Percentiles rank a stretch among this genome's conserved stretches.
Conservation (phyloP, 2,888 invertebrate genomes). For the Patella ulyssiponensis region DNA sequence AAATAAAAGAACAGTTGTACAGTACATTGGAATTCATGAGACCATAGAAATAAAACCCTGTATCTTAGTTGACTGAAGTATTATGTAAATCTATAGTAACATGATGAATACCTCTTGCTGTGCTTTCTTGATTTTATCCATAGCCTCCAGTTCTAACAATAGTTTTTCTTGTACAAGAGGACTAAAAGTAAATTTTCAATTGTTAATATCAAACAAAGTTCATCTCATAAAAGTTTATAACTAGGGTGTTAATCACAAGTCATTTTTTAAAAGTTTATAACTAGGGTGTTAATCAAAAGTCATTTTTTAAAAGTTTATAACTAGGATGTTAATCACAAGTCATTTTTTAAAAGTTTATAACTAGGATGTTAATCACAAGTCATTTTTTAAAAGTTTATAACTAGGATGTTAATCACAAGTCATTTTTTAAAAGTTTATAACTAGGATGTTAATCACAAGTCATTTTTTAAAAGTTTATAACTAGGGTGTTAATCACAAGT, state of each 20-base stretch:
- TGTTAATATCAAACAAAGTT: not conserved
- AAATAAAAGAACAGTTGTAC: no score
- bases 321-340: not conserved
- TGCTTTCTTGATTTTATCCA: constrained; percentile 68
- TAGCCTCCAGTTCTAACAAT: constrained; percentile 66
- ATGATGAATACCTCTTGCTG: constrained; percentile 63
- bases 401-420: not conserved
- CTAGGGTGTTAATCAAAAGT: not conserved
- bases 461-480: no score
- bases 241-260: not conserved
- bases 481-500: not conserved
- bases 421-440: not conserved
- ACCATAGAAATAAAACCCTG: no score
- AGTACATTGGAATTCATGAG: no score
- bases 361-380: not conserved
- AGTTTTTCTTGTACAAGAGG: constrained; percentile 70
- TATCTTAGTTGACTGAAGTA: no score
- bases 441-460: not conserved
- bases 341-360: not conserved
- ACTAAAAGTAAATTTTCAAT: constrained; percentile 46
- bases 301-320: not conserved
- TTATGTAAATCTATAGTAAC: no score
- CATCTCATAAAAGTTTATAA: not conserved
- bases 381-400: not conserved
- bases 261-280: not conserved